A percentile compares a stretch with the other conserved stretches of the same genome.
Evolutionary conservation across 2,113 vertebrate genomes (phyloP).

Genomic region (Candoia aspera): DNA sequence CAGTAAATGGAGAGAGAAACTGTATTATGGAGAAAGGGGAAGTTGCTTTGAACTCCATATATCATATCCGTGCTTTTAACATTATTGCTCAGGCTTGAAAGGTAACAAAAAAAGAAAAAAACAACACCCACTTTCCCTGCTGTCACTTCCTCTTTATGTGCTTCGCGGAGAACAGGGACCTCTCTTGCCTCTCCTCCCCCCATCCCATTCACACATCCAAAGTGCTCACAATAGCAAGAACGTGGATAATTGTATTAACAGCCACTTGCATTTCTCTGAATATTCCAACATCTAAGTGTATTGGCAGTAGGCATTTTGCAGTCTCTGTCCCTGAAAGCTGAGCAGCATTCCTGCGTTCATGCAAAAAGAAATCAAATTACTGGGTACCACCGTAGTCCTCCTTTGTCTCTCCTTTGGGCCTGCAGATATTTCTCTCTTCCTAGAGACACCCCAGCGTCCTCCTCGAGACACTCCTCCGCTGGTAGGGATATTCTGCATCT

Average conservation of each 20-base stretch:
- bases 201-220: constrained; percentile 11
- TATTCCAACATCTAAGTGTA: neutral
- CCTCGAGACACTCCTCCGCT: neutral
- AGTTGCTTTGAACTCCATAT: constrained; percentile 39
- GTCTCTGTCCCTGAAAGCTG: neutral
- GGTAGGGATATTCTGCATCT: neutral
- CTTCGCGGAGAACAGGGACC: constrained; percentile 38
- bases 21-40: constrained; percentile 33
- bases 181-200: neutral
- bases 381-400: fast-evolving
- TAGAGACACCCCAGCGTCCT: neutral
- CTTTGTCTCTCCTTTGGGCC: neutral
- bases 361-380: neutral
- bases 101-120: constrained; percentile 53
- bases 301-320: neutral
- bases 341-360: neutral
- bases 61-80: constrained; percentile 49
- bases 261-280: neutral
- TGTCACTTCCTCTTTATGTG: constrained; percentile 18
- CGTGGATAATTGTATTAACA: constrained; percentile 6
- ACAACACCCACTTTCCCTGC: constrained; percentile 49
- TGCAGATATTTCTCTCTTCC: fast-evolving
- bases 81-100: constrained; percentile 37
- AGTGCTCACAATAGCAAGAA: constrained; percentile 1
- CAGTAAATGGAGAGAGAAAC: constrained; percentile 57